Base-by-base conservation (phyloP, 1,140 invertebrate genomes). In the Druon quercuslanigerum region DNA sequence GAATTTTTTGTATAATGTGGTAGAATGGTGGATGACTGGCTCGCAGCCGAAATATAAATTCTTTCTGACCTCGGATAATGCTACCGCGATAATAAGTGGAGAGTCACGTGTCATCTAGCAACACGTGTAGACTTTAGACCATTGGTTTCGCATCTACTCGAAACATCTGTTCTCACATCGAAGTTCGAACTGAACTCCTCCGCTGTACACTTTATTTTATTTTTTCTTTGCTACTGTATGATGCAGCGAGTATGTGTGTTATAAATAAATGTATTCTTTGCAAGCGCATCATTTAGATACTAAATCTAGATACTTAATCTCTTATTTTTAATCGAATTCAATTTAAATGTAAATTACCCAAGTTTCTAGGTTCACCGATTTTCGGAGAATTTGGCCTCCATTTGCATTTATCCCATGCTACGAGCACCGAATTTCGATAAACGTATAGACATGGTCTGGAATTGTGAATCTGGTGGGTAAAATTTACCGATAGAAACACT, bases 151-250 rank as follows among this genome's bases (percentile, higher is more conserved):
- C 56, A 25, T 12, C 17, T 71, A 51, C 51, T 20, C 14, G 50
- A 25, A 40, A 25, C 71, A 74, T 57, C 51, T 74, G 73, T 74
- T 57, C 25, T 40, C 17, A 25, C 16, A 54, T 52, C 51, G 25
- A 54, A 73, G 20, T 54, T 73, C 51, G 9, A 20, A 52, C 25
- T 73, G 4, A 54, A 33, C 25, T 73, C 17, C 17, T 25, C 6
- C 17, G 19, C n/a, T 17, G 3, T 19, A 17, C 8, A 8, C 3
- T 56, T 17, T 19, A 17, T 19, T 56, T 17, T 56, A 56, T 17
- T n/a, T 11, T 17, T 17, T 17, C 1, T 17, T 7, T 6, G 7
- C 8, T 1, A 56, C 25, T 33, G 25, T 17, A 56, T 56, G 17
- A 2, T 17, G 17, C 9, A 54, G 16, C n/a, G 17, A 54, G 9